Evolutionary conservation across 2,797 vertebrate species (phyloP).

Genomic region (Hemibagrus guttatus): DNA sequence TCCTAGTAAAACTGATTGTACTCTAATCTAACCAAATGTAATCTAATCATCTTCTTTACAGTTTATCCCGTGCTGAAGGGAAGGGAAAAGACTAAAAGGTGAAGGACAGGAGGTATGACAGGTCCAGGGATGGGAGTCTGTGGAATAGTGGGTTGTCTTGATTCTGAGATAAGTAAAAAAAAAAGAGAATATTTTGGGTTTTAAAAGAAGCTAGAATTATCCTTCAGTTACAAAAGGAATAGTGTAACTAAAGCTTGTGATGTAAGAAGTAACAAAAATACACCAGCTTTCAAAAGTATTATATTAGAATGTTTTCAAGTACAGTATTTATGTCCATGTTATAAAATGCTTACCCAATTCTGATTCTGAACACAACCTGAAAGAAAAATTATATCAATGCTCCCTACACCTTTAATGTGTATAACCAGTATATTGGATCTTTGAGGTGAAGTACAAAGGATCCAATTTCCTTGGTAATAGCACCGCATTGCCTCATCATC

Average conservation of each 20-base stretch:
- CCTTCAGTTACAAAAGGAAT: background rate
- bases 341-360: conserved; percentile 10
- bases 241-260: background rate
- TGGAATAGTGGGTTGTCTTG: background rate
- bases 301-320: background rate
- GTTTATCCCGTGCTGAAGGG: background rate
- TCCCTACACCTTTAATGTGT: conserved; percentile 21
- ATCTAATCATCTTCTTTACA: background rate
- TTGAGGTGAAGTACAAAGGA: conserved; percentile 55
- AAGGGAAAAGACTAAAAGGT: background rate
- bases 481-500: conserved; percentile 52
- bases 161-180: background rate
- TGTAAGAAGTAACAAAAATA: background rate
- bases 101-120: background rate
- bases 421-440: conserved; percentile 41
- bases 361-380: conserved; percentile 9
- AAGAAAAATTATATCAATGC: conserved; percentile 13
- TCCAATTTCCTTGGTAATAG: conserved; percentile 57
- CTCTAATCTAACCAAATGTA: background rate
- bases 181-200: background rate
- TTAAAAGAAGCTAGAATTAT: background rate
- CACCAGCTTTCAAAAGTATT: background rate
- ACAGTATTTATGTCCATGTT: conserved; percentile 20
- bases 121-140: background rate
- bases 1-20: background rate